Evolutionary conservation across 2,888 invertebrate species (phyloP), one percentile per base, ranked within the genome.

Genomic region (Entomobrya proxima): DNA sequence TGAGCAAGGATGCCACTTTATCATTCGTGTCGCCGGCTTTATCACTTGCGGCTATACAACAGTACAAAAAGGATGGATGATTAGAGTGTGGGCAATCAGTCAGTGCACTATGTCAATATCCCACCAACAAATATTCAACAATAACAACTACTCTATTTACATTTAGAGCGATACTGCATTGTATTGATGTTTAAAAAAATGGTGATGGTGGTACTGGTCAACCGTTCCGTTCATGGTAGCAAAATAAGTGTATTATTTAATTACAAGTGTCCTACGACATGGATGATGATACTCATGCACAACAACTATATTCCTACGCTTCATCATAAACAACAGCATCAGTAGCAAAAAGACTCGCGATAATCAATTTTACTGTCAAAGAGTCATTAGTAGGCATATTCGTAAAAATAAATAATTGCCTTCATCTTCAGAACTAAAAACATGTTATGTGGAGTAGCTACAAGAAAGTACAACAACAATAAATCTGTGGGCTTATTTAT

Each of bases 241-340:
- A 75, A 75, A 79, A 79, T 52, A 50, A 76, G 75, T 75, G 75
- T 64, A 55, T 75, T 61, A 69, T 85, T 80, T 80, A 76, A 80
- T 85, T 85, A 67, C 55, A 11, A 58, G 30, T 27, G 32, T 44
- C 44, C 32, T 15, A 76, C 37, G n/a, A n/a, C n/a, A n/a, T n/a
- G n/a, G n/a, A n/a, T n/a, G n/a, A n/a, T n/a, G 30, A 27, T 58
- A 81, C 32, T 15, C 7, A 47, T 47, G 2, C 47, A 47, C 15
- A 47, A 13, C 5, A 15, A 47, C 47, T 47, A 47, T n/a, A 13
- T 47, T 15, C 47, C 47, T 37, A n/a, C 64, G 11, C n/a, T 35
- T 18, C 37, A 64, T 64, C 64, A 64, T 37, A 64, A 37, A 64
- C 35, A 18, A 18, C 35, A 35, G 37, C 18, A 64, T 1, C 64